Evolutionary conservation across 1,140 invertebrate genomes (phyloP).

Genomic region (Geopemphigus sp.): DNA sequence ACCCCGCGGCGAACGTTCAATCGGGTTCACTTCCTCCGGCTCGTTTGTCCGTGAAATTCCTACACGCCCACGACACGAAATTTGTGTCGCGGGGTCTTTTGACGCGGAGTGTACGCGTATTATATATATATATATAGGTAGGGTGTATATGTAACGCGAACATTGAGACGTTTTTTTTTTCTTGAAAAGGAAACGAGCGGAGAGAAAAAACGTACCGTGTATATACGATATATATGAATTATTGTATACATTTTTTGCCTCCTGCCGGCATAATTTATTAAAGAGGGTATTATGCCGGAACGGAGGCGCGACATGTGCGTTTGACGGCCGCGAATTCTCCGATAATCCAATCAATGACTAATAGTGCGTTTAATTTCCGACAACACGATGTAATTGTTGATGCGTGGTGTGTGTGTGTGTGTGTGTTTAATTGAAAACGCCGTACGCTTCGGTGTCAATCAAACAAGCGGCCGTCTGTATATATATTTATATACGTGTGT

Average conservation of each 20-base stretch:
- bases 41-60: constrained; percentile 44
- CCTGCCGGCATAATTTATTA: constrained; percentile 30
- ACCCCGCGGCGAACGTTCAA: constrained; percentile 42
- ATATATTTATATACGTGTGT: no score
- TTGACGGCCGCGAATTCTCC: constrained; percentile 46
- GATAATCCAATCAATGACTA: constrained; percentile 47
- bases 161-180: constrained; percentile 29
- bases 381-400: constrained; percentile 40
- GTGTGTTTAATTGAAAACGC: constrained; percentile 26
- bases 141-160: background rate
- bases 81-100: background rate
- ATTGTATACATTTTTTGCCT: background rate
- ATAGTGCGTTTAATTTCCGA: constrained; percentile 45
- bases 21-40: constrained; percentile 31
- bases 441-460: constrained; percentile 21
- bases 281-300: constrained; percentile 44
- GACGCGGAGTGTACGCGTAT: background rate
- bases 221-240: background rate
- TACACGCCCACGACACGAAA: constrained; percentile 38
- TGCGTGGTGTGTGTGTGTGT: background rate
- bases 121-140: background rate
- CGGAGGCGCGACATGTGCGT: constrained; percentile 34
- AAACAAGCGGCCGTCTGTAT: background rate
- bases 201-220: background rate
- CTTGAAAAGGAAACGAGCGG: background rate